Evolutionary conservation across 2,888 invertebrate genomes (phyloP), one percentile per base, ranked within the genome.

Genomic region (Itoplectis maculator): DNA sequence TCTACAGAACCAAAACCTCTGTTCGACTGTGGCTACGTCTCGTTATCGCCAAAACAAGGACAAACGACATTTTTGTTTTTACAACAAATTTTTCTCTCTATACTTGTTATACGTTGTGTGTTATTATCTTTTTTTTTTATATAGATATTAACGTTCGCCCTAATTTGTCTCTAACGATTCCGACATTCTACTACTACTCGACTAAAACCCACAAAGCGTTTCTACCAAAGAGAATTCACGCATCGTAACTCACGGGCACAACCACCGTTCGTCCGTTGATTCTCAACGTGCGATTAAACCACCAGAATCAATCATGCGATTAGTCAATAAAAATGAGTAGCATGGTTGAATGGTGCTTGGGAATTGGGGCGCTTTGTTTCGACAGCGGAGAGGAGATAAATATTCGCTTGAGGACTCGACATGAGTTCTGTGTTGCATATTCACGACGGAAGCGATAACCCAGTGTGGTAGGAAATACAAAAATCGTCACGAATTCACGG

Each of bases 271-370:
- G 73, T 78, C 65, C 74, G 49, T 68, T 68, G 15, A 61, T 63
- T 68, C n/a, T 66, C 40, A 77, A 73, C 73, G 65, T 56, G 59
- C 63, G 56, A 40, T 59, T 63, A 72, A 82, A 79, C 61, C 76
- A 79, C 79, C 79, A 68, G 76, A 69, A 61, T 81, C 81, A 79
- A 82, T 86, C 83, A 82, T 80, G 82, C 81, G 79, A 81, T 83
- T 80, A 79, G 59, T 79, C 63, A 74, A 85, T 79, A 81, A 79
- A 86, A 86, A 86, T 84, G 86, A 85, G 86, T 87, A 89, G 87
- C 85, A 85, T 85, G 87, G 86, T 89, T 88, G 89, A 89, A 86
- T 89, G 89, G 86, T 86, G 86, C 85, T 86, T 86, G 83, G 87
- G 83, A 76, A 61, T 77, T 68, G 79, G 85, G 80, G 68, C 78